Evolutionary conservation across 1,140 invertebrate genomes (phyloP), one percentile per base, ranked within the genome.

Genomic region (Caenorhabditis briggsae): DNA sequence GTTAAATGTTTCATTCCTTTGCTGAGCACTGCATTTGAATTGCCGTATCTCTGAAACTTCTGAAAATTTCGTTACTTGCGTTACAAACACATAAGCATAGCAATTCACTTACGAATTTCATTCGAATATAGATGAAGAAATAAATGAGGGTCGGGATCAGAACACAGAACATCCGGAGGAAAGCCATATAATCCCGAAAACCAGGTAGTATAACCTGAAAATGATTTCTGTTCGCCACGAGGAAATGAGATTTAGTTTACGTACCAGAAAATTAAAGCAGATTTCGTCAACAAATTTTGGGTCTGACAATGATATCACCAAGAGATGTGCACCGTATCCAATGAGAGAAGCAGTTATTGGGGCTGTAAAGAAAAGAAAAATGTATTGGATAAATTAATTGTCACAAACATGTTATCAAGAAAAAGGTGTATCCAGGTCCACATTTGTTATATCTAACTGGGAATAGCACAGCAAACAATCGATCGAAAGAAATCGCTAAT

Each of bases 11-110:
- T 48, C 70, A 78, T 78, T 78, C 70, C 70, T 53, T 78, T 78
- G n/a, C 46, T 78, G 18, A 74, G 65, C 14, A 78, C 43, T 18
- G 70, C 20, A 23, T 78, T 78, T 12, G 70, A 78, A n/a, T 78
- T 78, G 23, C 70, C 70, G n/a, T 78, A 78, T 78, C 70, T 78
- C 70, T 78, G 70, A 78, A 78, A 78, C 46, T 53, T 78, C 70
- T 78, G 70, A 48, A 78, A 78, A 23, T 50, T 53, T 11, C 20
- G 2, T 23, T 1, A 33, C 25, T 18, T 0, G 2, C 59, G 43
- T 70, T 61, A 61, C 23, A 33, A 33, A 9, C 11, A 33, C 20
- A 25, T 11, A 23, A 25, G 25, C 11, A 8, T 11, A 25, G 25
- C 56, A n/a, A 18, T 11, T 23, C 1, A 25, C 46, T 48, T 78